Evolutionary conservation across 2,797 vertebrate species (phyloP).

Genomic region (Oreonectes daqikongensis): DNA sequence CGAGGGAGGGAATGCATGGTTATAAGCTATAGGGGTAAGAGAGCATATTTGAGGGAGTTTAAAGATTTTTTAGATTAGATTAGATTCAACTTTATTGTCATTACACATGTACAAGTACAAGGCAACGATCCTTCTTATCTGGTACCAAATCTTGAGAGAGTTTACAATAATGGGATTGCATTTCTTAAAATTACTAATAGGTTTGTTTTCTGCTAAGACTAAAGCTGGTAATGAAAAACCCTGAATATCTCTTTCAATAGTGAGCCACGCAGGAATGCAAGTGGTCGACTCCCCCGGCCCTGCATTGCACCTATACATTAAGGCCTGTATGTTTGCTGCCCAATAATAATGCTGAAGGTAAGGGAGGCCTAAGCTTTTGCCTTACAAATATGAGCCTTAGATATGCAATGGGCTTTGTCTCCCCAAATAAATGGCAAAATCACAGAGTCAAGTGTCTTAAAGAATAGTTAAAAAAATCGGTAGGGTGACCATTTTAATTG

Average conservation of each 20-base stretch:
- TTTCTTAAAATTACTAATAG: neutral
- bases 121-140: neutral
- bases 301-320: too few species aligned
- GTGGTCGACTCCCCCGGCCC: neutral
- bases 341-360: too few species aligned
- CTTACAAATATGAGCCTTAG: too few species aligned
- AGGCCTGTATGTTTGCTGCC: too few species aligned
- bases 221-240: neutral
- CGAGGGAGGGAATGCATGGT: neutral
- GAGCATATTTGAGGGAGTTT: neutral
- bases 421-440: neutral
- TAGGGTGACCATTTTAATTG: neutral
- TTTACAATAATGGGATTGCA: neutral
- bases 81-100: too few species aligned
- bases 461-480: neutral
- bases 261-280: neutral
- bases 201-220: constrained; percentile 13
- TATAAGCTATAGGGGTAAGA: neutral
- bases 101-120: too few species aligned
- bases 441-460: neutral
- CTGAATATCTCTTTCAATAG: neutral
- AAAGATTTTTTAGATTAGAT: too few species aligned
- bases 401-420: neutral
- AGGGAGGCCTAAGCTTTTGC: too few species aligned
- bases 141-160: neutral